Evolutionary conservation across 2,113 vertebrate genomes (phyloP).

Genomic region (Alouatta palliata): DNA sequence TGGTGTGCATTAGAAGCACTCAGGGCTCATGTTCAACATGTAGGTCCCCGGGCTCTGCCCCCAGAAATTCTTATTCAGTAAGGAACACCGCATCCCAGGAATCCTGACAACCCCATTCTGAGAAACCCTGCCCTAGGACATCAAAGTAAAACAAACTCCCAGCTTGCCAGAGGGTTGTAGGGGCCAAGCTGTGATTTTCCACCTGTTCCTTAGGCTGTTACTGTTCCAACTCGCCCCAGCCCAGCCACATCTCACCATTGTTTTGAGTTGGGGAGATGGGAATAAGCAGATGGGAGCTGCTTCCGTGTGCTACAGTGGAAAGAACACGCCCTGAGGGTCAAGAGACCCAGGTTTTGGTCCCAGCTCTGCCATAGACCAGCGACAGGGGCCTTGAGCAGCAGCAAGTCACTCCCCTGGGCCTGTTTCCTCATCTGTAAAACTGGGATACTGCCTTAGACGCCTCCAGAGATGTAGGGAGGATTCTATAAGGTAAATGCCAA

Average conservation of each 20-base stretch:
- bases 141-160: slow-evolving; percentile 49
- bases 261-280: slow-evolving; percentile 2
- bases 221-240: neutral
- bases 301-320: slow-evolving; percentile 58
- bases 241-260: neutral
- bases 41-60: neutral
- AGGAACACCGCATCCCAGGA: neutral
- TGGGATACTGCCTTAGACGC: slow-evolving; percentile 17
- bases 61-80: slow-evolving; percentile 1
- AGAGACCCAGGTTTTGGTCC: slow-evolving; percentile 58
- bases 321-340: slow-evolving; percentile 63
- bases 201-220: slow-evolving; percentile 39
- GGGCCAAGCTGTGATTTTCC: neutral
- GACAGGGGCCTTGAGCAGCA: slow-evolving; percentile 2
- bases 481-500: slow-evolving; percentile 43
- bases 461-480: neutral
- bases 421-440: slow-evolving; percentile 62
- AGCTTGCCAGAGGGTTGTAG: neutral
- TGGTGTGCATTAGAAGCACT: neutral
- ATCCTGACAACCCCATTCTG: neutral
- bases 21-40: neutral
- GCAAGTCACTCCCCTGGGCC: slow-evolving; percentile 69
- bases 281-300: slow-evolving; percentile 14
- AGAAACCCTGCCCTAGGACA: slow-evolving; percentile 38
- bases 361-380: slow-evolving; percentile 51